Evolutionary conservation across 2,113 vertebrate genomes (phyloP).

Genomic region (Condylura cristata): DNA sequence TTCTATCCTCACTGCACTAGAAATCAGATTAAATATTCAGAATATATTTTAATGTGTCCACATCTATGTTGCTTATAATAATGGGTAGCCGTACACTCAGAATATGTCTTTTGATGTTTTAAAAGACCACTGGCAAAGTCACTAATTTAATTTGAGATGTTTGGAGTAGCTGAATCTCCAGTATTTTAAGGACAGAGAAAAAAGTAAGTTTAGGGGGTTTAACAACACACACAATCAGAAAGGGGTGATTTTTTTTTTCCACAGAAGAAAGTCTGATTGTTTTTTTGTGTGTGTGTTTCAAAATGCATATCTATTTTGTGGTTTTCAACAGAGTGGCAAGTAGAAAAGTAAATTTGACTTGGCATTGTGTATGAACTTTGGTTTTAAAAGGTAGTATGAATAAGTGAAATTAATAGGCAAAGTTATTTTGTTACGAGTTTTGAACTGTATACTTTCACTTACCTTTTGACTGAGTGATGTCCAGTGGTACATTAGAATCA

Average conservation of each 20-base stretch:
- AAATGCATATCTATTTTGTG: slow-evolving; percentile 18
- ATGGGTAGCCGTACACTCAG: slow-evolving; percentile 13
- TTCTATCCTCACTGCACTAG: not conserved
- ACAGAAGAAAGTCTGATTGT: slow-evolving; percentile 9
- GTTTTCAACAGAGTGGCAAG: slow-evolving; percentile 24
- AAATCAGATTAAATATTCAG: not conserved
- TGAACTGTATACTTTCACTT: not conserved
- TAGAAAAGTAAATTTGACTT: slow-evolving; percentile 29
- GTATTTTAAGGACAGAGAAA: not conserved
- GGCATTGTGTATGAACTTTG: not conserved
- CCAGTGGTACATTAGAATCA: not conserved
- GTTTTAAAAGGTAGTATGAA: slow-evolving; percentile 8
- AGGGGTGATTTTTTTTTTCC: not conserved
- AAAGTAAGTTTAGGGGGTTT: slow-evolving; percentile 1
- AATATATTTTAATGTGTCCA: not conserved
- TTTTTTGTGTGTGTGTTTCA: not conserved
- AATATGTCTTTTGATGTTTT: slow-evolving; percentile 37
- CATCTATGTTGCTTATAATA: not conserved
- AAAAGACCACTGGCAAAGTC: not conserved
- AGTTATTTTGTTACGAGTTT: slow-evolving; percentile 12
- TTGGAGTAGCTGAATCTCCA: not conserved
- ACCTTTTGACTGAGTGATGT: not conserved
- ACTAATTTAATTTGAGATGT: slow-evolving; percentile 11
- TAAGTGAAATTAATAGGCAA: slow-evolving; percentile 13
- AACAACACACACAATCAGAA: not conserved